Percentiles rank a stretch among this genome's conserved stretches.
These are phyloP conservation scores for Peromyscus attwateri DNA, from an alignment of 2,797 vertebrate species.

Conservation along the genomic window DNA sequence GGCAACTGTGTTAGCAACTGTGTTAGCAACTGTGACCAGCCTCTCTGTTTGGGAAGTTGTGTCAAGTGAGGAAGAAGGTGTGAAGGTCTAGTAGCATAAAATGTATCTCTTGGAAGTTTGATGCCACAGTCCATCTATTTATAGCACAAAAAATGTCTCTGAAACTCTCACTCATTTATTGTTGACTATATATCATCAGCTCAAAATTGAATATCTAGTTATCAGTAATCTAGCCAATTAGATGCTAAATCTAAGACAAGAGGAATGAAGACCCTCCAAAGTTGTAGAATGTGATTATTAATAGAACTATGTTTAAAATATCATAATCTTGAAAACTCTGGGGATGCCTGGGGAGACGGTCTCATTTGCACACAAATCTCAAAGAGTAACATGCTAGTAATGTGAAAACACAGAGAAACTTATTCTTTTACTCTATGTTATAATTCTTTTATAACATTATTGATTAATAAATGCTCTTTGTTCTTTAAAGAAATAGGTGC, in stretches of 20 bases:
- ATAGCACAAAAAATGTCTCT: background rate
- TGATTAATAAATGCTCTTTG: too few relatives aligned
- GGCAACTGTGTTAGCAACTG: background rate
- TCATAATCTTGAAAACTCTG: background rate
- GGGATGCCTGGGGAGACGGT: background rate
- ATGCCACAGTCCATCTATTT: background rate
- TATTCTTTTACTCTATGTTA: background rate
- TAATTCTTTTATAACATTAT: background rate
- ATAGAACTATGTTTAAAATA: background rate
- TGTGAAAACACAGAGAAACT: background rate
- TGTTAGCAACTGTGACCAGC: background rate
- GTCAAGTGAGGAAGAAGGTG: background rate
- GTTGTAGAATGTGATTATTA: background rate
- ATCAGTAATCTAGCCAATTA: background rate
- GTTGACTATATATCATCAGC: background rate
- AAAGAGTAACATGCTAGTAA: too few relatives aligned
- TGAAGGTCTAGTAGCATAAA: background rate
- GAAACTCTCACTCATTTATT: background rate
- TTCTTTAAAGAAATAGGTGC: background rate
- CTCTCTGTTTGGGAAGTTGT: background rate
- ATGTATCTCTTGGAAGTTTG: background rate
- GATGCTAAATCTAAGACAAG: slow-evolving; percentile 33
- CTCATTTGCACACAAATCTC: background rate
- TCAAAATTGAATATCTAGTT: background rate
- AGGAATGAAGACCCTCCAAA: background rate